Percentiles rank a stretch among this genome's conserved stretches.
phyloP scores from a whole-genome alignment of 2,797 vertebrate genomes.

The Luscinia megarhynchos region DNA sequence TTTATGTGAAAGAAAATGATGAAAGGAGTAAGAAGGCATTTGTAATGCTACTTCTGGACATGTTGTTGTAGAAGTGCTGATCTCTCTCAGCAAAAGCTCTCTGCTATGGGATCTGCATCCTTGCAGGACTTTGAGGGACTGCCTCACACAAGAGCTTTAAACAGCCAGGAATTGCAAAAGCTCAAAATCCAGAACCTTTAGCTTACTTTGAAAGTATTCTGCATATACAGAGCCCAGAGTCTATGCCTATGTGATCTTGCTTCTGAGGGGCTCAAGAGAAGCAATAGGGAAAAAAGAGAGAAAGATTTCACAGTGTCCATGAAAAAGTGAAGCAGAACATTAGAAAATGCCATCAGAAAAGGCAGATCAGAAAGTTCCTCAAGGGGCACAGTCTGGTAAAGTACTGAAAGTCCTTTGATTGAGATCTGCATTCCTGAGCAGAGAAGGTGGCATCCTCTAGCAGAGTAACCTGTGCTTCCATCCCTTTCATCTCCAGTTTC shows the following conservation, averaged over 20 bases:
- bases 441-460: neutral
- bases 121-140: neutral
- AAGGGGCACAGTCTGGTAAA: neutral
- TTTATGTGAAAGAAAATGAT: neutral
- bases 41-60: neutral
- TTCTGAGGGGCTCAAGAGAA: neutral
- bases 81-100: neutral
- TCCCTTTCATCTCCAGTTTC: neutral
- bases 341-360: neutral
- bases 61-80: neutral
- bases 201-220: neutral
- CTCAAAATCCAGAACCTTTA: neutral
- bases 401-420: neutral
- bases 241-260: neutral
- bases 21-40: neutral
- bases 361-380: neutral
- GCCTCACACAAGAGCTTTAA: neutral
- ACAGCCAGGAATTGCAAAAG: neutral
- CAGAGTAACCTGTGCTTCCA: neutral
- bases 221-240: neutral
- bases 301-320: neutral
- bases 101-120: neutral
- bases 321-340: neutral
- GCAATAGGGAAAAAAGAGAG: neutral
- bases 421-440: neutral